Evolutionary conservation across 2,888 invertebrate genomes (phyloP), one percentile per base, ranked within the genome.

Genomic region (Drosophila robusta): DNA sequence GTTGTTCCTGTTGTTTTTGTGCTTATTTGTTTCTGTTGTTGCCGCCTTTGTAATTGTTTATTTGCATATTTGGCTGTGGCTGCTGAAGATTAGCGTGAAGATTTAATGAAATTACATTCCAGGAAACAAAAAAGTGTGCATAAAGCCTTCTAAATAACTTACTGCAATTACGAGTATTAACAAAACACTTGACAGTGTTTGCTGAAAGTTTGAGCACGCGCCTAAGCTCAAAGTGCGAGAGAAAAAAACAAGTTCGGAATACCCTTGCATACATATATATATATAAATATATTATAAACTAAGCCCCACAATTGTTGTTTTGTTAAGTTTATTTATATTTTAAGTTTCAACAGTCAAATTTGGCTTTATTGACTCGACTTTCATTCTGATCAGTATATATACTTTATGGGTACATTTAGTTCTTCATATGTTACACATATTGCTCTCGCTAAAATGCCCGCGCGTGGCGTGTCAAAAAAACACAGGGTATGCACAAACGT

Each of bases 61-160:
- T 75, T 80, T 88, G 88, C 83, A 82, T 86, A 88, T 70, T 86
- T 68, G 64, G 63, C 67, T 58, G 78, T 63, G 75, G 52, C 66
- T 84, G 87, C 76, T 52, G 66, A 83, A 81, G 89, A 81, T 88
- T 81, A 81, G 81, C 86, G 83, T 45, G 61, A 86, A 66, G 76
- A 88, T 81, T 88, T 81, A 58, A 83, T 88, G 80, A 82, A 79
- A 77, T 77, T 80, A 77, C 76, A 79, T 73, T 62, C 41, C 38
- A 58, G 51, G 74, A 9, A 54, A 51, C 45, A 42, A 49, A 58
- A 38, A 29, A 38, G 55, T 9, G 2, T 9, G 8, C 9, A 29
- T 29, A 29, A 9, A 29, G 29, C 29, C 29, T 29, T 29, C 29
- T 29, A 9, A 29, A 29, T 29, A 41, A 18, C 4, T n/a, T 32